Evolutionary conservation across 2,113 vertebrate genomes (phyloP).

Genomic region (Syrmaticus mikado): DNA sequence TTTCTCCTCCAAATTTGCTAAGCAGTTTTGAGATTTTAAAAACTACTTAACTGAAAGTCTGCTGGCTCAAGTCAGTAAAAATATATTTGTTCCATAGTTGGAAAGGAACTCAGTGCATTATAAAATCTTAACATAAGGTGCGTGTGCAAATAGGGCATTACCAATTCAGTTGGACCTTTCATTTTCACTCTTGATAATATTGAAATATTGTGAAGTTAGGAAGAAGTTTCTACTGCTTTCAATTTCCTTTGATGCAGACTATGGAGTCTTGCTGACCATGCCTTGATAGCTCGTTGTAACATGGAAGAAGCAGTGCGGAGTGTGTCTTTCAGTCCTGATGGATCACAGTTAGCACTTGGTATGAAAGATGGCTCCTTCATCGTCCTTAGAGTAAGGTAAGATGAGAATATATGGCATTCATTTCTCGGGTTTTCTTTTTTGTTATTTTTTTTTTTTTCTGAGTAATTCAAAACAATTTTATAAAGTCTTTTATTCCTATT

Average conservation of each 20-base stretch:
- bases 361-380: slow-evolving; percentile 99
- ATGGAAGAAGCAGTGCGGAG: slow-evolving; percentile 96
- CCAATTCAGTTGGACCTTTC: not conserved
- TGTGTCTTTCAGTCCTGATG: slow-evolving; percentile 92
- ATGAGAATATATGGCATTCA: not conserved
- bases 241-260: slow-evolving; percentile 76
- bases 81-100: not conserved
- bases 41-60: not conserved
- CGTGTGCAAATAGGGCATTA: not conserved
- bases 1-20: not conserved
- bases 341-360: slow-evolving; percentile 93
- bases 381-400: slow-evolving; percentile 93
- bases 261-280: slow-evolving; percentile 95
- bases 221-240: not conserved
- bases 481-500: not conserved
- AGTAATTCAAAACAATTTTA: not conserved
- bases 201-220: not conserved
- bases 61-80: not conserved
- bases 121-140: not conserved
- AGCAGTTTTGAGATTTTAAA: not conserved
- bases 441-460: not conserved
- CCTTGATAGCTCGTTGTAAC: slow-evolving; percentile 94
- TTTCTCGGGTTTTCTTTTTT: not conserved
- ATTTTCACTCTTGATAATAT: not conserved
- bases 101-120: not conserved